Base-by-base conservation (phyloP, 1,140 invertebrate species). In the Dolichoris vasculosae region DNA sequence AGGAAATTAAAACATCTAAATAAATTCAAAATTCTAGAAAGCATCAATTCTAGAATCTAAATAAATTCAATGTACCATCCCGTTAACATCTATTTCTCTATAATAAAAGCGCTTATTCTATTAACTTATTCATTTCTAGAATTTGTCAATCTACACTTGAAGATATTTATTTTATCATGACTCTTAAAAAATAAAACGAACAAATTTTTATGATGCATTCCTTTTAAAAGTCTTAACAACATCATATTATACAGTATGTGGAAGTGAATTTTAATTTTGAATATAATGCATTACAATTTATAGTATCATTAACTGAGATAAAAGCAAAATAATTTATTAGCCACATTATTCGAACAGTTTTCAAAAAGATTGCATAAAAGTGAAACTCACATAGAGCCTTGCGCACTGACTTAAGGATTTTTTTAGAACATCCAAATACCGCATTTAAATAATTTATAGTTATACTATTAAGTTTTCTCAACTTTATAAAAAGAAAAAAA, bases 311-410 rank as follows among this genome's bases (percentile, higher is more conserved):
- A 76, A 76, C 20, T 40, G 48, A 48, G 82, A 83, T 83, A 75
- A 83, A 83, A 64, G 40, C 80, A n/a, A 32, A 73, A 82, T 71
- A 82, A 82, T 82, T 82, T 82, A 82, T 82, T 38, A 13, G 32
- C 15, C 64, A 48, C 64, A 43, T 46, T 48, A 69, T 69, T 3
- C 13, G 46, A 55, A 55, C 1, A 30, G 17, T 79, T 32, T 63
- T 40, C 32, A 51, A 82, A 80, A 82, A 55, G 75, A 76, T 83
- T 83, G 82, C 82, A 83, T 43, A 83, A 83, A 83, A 83, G 82
- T 83, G 82, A 83, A 83, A 83, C 82, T 83, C 82, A 51, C 30
- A 38, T 63, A 63, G 64, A 35, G 30, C 11, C 46, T 59, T 11
- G 8, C 26, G 79, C 76, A 51, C 46, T 73, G 69, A 20, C 43